A percentile compares a stretch with the other conserved stretches of the same genome.
Evolutionary conservation across 2,797 vertebrate species (phyloP).

Genomic region (Chaetophractus vellerosus): DNA sequence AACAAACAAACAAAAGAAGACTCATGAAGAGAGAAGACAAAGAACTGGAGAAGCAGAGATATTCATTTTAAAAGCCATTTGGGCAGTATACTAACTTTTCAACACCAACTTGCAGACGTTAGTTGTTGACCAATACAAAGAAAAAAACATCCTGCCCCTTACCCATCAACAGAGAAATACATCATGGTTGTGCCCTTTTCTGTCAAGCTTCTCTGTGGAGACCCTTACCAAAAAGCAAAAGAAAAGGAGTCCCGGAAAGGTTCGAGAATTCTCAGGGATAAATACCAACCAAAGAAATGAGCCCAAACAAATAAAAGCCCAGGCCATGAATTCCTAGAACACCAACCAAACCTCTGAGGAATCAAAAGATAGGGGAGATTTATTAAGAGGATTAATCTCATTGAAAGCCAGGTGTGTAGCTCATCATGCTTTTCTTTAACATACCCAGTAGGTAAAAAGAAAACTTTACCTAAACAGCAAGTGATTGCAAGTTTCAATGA

Average conservation of each 20-base stretch:
- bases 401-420: slow-evolving; percentile 35
- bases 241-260: slow-evolving; percentile 37
- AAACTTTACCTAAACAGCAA: not conserved
- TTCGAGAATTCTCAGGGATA: slow-evolving; percentile 33
- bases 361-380: slow-evolving; percentile 57
- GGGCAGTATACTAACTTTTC: not conserved
- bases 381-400: slow-evolving; percentile 60
- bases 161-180: not conserved
- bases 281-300: not conserved
- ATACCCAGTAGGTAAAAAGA: not conserved
- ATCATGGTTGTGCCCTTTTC: not conserved
- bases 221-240: slow-evolving; percentile 37
- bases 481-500: not conserved
- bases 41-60: slow-evolving; percentile 12
- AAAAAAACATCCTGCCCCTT: not conserved
- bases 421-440: not conserved
- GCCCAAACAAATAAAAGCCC: slow-evolving; percentile 60
- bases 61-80: slow-evolving; percentile 62
- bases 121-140: slow-evolving; percentile 26
- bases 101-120: not conserved
- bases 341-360: slow-evolving; percentile 21
- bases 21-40: not conserved
- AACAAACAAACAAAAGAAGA: slow-evolving; percentile 7
- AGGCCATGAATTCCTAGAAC: slow-evolving; percentile 55
- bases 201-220: not conserved